Percentiles rank a stretch among this genome's conserved stretches.
These are phyloP conservation scores for Sphenopsis melanotis DNA, from an alignment of 2,797 vertebrate species.

Conservation along the genomic window DNA sequence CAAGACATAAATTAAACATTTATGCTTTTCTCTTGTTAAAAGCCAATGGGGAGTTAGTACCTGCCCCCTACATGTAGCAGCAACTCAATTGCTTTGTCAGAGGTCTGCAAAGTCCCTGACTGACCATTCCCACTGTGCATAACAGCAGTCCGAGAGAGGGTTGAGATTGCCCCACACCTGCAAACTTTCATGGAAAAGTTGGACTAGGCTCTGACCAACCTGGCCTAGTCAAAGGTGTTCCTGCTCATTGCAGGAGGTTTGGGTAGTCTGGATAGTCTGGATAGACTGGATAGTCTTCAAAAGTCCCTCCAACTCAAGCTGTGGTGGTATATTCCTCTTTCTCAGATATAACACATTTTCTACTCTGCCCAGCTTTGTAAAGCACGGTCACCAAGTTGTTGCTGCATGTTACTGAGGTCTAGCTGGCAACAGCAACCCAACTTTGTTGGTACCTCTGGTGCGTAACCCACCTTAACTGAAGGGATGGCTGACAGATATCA, in stretches of 20 bases:
- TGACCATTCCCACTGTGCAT: not conserved
- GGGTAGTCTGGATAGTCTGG: no score
- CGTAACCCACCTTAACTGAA: not conserved
- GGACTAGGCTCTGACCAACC: not conserved
- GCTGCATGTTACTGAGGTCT: not conserved
- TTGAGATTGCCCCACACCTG: not conserved
- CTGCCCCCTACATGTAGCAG: not conserved
- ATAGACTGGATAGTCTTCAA: not conserved
- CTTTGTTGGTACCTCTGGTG: not conserved
- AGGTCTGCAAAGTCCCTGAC: not conserved
- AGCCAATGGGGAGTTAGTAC: not conserved
- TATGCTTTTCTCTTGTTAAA: not conserved
- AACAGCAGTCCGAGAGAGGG: fast-evolving
- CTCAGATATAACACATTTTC: not conserved
- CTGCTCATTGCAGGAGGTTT: fast-evolving
- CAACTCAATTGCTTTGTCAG: not conserved
- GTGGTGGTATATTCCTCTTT: not conserved
- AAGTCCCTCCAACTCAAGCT: not conserved
- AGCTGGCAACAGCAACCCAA: not conserved
- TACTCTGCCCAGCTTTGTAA: not conserved
- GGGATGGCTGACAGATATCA: not conserved
- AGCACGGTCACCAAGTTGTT: not conserved
- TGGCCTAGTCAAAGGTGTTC: not conserved
- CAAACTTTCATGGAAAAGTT: not conserved
- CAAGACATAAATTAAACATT: not conserved